A percentile compares a stretch with the other conserved stretches of the same genome.
Evolutionary conservation across 2,888 invertebrate genomes (phyloP).

Genomic region (Molanna angustata): DNA sequence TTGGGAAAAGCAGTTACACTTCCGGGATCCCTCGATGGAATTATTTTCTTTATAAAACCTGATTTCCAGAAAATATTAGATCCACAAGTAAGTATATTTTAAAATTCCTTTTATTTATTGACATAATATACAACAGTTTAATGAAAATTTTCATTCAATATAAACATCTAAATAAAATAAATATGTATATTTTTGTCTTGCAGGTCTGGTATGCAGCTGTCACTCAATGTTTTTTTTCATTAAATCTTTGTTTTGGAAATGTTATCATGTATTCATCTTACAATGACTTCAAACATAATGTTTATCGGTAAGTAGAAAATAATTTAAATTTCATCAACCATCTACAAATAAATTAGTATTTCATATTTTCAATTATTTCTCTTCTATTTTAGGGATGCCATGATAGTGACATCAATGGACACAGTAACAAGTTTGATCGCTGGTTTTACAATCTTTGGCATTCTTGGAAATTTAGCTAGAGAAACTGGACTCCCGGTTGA

Average conservation of each 20-base stretch:
- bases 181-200: not conserved
- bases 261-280: conserved; percentile 62
- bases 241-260: conserved; percentile 61
- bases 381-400: conserved; percentile 52
- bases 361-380: too few relatives aligned
- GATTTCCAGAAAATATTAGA: conserved; percentile 63
- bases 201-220: conserved; percentile 65
- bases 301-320: conserved; percentile 47
- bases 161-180: too few relatives aligned
- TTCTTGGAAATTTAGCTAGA: conserved; percentile 55
- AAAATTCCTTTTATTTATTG: too few relatives aligned
- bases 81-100: conserved; percentile 43
- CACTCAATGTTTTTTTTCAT: conserved; percentile 62
- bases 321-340: too few relatives aligned
- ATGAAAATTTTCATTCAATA: too few relatives aligned
- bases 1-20: conserved; percentile 60
- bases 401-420: conserved; percentile 55
- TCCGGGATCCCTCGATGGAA: conserved; percentile 59
- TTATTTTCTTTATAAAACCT: conserved; percentile 63
- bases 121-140: too few relatives aligned
- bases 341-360: too few relatives aligned
- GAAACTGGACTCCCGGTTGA: conserved; percentile 49
- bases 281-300: conserved; percentile 59
- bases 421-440: conserved; percentile 56
- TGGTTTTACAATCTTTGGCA: conserved; percentile 57